Conservation (phyloP, 2,113 vertebrate species). For the Abramis brama region DNA sequence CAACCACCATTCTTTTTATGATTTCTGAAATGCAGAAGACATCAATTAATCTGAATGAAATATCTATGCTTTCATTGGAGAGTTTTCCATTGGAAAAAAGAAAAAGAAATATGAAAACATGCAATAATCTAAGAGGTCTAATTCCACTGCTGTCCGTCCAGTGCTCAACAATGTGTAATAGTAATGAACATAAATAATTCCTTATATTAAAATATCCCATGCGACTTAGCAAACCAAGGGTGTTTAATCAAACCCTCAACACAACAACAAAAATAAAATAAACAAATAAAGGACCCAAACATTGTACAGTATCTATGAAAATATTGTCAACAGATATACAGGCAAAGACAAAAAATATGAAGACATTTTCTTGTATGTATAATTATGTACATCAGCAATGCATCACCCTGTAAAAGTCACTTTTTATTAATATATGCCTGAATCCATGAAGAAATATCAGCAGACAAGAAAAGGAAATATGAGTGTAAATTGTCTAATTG, state of each 20-base stretch:
- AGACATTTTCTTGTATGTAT: conserved; percentile 73
- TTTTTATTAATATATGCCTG: conserved; percentile 70
- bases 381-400: conserved; percentile 72
- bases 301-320: conserved; percentile 72
- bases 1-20: conserved; percentile 61
- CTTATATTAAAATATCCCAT: conserved; percentile 71
- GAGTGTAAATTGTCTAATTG: conserved; percentile 18
- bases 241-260: conserved; percentile 61
- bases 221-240: conserved; percentile 67
- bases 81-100: conserved; percentile 50
- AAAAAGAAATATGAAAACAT: conserved; percentile 55
- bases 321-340: conserved; percentile 77
- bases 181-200: conserved; percentile 67
- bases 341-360: conserved; percentile 75
- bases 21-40: conserved; percentile 58
- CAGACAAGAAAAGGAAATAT: conserved; percentile 56
- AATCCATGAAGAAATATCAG: conserved; percentile 59
- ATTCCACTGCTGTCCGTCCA: conserved; percentile 64
- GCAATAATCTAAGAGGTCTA: conserved; percentile 65
- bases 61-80: conserved; percentile 44
- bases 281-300: conserved; percentile 64
- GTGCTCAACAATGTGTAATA: conserved; percentile 61
- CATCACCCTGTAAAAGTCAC: conserved; percentile 73
- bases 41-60: conserved; percentile 52
- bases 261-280: conserved; percentile 50